A percentile compares a stretch with the other conserved stretches of the same genome.
Conservation (phyloP, 1,140 invertebrate species). For the Samia ricini region DNA sequence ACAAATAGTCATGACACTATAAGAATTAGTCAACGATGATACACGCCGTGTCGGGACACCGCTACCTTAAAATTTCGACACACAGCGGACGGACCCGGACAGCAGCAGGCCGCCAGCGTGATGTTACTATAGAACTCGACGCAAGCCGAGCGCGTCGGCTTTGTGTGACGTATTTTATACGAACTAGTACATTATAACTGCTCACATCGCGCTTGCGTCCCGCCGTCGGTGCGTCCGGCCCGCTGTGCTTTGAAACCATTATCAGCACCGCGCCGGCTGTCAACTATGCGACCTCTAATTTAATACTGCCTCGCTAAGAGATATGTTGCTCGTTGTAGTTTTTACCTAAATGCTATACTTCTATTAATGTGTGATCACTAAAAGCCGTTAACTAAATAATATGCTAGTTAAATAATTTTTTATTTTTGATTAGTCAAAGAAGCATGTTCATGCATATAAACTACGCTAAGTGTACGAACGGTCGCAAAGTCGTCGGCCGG, state of each 20-base stretch:
- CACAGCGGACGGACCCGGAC: too few relatives aligned
- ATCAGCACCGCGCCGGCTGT: conserved; percentile 19
- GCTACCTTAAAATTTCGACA: too few relatives aligned
- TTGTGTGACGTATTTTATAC: too few relatives aligned
- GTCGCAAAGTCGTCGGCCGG: conserved; percentile 35
- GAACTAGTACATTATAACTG: too few relatives aligned
- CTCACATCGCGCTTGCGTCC: too few relatives aligned
- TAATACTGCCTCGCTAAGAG: conserved; percentile 54
- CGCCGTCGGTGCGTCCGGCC: conserved; percentile 25
- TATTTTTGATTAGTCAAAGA: background rate
- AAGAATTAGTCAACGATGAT: conserved; percentile 74
- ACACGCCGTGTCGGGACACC: conserved; percentile 41
- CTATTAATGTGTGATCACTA: conserved; percentile 44
- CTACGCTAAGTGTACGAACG: conserved; percentile 17
- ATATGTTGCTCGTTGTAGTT: conserved; percentile 52
- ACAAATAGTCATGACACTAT: conserved; percentile 76
- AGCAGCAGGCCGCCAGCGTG: too few relatives aligned
- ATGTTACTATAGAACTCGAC: too few relatives aligned
- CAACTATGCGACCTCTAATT: conserved; percentile 30
- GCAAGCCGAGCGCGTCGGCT: too few relatives aligned
- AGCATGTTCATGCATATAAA: background rate
- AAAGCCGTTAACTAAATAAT: conserved; percentile 29
- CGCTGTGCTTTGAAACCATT: too few relatives aligned
- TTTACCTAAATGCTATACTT: conserved; percentile 43
- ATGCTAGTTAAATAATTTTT: background rate